A percentile compares a stretch with the other conserved stretches of the same genome.
Evolutionary conservation across 2,797 vertebrate genomes (phyloP).

Genomic region (Chrysocyon brachyurus): DNA sequence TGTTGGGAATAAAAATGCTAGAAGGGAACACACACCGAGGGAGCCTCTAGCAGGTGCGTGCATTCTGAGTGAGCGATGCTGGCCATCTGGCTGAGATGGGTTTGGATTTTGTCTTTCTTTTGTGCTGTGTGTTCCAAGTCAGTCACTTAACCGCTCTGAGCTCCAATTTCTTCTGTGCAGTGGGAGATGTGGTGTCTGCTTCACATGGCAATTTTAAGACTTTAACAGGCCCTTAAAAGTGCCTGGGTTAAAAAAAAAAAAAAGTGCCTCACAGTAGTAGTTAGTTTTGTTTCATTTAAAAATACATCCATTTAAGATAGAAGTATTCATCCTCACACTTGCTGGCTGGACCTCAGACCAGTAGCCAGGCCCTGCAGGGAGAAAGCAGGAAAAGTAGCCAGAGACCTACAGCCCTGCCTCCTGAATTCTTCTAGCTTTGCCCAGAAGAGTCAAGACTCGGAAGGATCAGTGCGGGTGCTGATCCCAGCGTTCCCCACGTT

Average conservation of each 20-base stretch:
- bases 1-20: not conserved
- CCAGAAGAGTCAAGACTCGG: not conserved
- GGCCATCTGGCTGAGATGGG: not conserved
- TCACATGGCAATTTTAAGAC: not conserved
- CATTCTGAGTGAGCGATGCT: not conserved
- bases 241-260: too few species aligned
- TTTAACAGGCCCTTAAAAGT: not conserved
- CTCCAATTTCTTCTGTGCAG: not conserved
- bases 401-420: not conserved
- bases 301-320: not conserved
- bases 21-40: not conserved
- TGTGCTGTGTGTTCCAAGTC: not conserved
- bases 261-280: not conserved
- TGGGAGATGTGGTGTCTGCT: fast-evolving
- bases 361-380: not conserved
- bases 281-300: not conserved
- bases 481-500: not conserved
- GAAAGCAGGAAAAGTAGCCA: not conserved
- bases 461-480: fast-evolving
- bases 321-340: not conserved
- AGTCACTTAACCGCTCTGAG: not conserved
- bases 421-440: not conserved
- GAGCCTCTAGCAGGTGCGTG: not conserved
- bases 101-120: not conserved
- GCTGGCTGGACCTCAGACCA: not conserved